phyloP scores from a whole-genome alignment of 2,888 invertebrate genomes.

The Drosophila algonquin region DNA sequence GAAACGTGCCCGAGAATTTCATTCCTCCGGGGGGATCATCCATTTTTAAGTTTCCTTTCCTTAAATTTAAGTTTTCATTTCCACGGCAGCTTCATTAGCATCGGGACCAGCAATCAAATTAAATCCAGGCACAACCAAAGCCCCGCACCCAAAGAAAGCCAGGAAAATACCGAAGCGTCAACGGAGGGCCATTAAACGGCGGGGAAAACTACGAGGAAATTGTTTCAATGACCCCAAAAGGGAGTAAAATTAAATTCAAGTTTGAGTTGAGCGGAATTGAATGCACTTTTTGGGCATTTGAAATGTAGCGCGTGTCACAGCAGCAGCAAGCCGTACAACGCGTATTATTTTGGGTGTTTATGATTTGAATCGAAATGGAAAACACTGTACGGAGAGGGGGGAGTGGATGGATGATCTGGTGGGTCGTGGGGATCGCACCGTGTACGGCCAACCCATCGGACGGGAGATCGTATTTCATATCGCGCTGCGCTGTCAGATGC shows the following conservation, averaged over 20 bases:
- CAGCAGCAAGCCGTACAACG: slow-evolving; percentile 34
- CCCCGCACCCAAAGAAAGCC: slow-evolving; percentile 39
- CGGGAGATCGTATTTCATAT: slow-evolving; percentile 61
- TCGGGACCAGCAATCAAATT: slow-evolving; percentile 67
- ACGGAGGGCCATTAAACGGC: slow-evolving; percentile 55
- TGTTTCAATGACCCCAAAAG: slow-evolving; percentile 46
- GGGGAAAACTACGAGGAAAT: slow-evolving; percentile 54
- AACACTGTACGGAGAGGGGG: neutral
- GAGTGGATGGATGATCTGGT: slow-evolving; percentile 27
- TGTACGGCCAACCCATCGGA: slow-evolving; percentile 37
- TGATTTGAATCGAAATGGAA: slow-evolving; percentile 33
- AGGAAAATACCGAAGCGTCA: slow-evolving; percentile 70
- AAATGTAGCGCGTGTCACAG: slow-evolving; percentile 76
- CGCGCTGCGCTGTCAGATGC: slow-evolving; percentile 36
- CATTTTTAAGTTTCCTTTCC: slow-evolving; percentile 2
- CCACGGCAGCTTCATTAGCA: slow-evolving; percentile 39
- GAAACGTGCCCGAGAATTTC: slow-evolving; percentile 29
- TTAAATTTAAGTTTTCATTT: slow-evolving; percentile 4
- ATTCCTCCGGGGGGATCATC: slow-evolving; percentile 4
- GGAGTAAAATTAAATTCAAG: slow-evolving; percentile 74
- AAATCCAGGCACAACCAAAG: slow-evolving; percentile 65
- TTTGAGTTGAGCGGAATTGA: slow-evolving; percentile 10
- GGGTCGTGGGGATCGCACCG: slow-evolving; percentile 28
- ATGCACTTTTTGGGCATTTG: slow-evolving; percentile 47
- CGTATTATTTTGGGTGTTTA: slow-evolving; percentile 12